These are phyloP conservation scores for Stigmatopora argus DNA, from an alignment of 2,113 vertebrate species.

Conservation along the genomic window DNA sequence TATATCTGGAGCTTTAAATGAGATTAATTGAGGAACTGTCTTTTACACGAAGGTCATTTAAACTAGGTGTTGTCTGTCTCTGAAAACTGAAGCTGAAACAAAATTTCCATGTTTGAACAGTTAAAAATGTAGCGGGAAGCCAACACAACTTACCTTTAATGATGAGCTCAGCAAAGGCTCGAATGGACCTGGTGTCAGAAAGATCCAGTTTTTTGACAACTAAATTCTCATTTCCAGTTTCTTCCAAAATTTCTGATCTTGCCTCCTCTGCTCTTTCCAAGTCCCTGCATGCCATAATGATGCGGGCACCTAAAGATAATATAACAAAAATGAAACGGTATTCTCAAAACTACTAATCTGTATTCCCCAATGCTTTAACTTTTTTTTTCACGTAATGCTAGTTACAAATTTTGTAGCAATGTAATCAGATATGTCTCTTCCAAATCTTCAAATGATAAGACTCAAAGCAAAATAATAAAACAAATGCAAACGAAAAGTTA, in stretches of 20 bases:
- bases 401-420: too few relatives aligned
- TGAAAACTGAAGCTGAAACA: too few relatives aligned
- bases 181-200: constrained; percentile 70
- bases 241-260: constrained; percentile 60
- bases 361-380: background rate
- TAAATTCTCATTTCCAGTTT: constrained; percentile 68
- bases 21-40: too few relatives aligned
- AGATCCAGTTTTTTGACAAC: constrained; percentile 70
- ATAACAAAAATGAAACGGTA: background rate
- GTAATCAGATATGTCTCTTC: too few relatives aligned
- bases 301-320: constrained; percentile 62
- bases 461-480: too few relatives aligned
- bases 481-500: too few relatives aligned
- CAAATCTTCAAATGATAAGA: too few relatives aligned
- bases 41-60: too few relatives aligned
- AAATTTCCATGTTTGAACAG: background rate
- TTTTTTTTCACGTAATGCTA: too few relatives aligned
- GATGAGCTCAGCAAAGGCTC: constrained; percentile 66
- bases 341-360: background rate
- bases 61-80: too few relatives aligned
- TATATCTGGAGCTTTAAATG: too few relatives aligned
- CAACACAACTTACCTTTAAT: constrained; percentile 54
- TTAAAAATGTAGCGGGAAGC: background rate
- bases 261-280: constrained; percentile 68
- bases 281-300: constrained; percentile 74